phyloP scores from a whole-genome alignment of 2,113 vertebrate genomes.

The Vidua macroura region DNA sequence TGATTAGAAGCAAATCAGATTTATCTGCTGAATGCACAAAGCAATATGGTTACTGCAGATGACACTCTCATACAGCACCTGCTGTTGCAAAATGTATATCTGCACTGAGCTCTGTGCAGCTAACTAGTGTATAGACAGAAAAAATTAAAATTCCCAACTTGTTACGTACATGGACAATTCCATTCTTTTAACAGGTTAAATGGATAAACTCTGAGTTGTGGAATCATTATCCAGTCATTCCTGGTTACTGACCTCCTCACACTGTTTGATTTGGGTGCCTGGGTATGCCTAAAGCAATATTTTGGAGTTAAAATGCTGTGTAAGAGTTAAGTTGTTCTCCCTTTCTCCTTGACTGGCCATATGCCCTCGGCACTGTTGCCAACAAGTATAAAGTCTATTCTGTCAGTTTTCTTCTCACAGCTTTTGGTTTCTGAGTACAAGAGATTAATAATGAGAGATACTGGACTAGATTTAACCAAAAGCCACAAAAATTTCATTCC shows the following conservation, averaged over 20 bases:
- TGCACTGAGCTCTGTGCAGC: not conserved
- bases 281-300: not conserved
- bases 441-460: not conserved
- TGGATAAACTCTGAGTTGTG: not conserved
- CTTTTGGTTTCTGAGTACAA: not conserved
- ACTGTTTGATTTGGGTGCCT: not conserved
- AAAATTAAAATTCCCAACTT: not conserved
- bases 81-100: conserved; percentile 13
- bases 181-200: not conserved
- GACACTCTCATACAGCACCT: conserved; percentile 28
- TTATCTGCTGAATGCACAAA: conserved; percentile 31
- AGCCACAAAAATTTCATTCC: not conserved
- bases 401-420: conserved; percentile 26
- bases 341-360: conserved; percentile 8
- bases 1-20: conserved; percentile 46
- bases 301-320: not conserved
- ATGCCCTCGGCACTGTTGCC: conserved; percentile 1
- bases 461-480: conserved; percentile 1
- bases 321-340: conserved; percentile 26
- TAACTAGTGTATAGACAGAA: not conserved
- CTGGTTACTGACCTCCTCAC: not conserved
- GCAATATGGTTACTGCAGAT: conserved; percentile 56
- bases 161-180: not conserved
- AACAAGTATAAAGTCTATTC: conserved; percentile 1
- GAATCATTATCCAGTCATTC: not conserved